Conservation (phyloP, 2,113 vertebrate species). For the Cryptomyrus ogoouensis region DNA sequence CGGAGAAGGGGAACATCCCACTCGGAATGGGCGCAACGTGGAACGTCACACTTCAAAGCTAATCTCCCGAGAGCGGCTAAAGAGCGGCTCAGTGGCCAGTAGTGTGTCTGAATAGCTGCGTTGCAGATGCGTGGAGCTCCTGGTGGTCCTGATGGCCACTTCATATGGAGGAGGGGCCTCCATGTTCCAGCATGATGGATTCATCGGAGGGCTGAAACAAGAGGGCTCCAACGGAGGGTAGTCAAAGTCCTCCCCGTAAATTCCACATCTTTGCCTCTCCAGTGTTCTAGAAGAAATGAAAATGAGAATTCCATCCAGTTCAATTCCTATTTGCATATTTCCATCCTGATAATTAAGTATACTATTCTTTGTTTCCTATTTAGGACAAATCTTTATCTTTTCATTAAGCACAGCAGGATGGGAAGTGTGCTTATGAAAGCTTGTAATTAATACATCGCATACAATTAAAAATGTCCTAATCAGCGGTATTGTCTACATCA, state of each 20-base stretch:
- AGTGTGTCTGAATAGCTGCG: conserved; percentile 67
- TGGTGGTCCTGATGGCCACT: conserved; percentile 67
- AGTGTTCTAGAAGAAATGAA: conserved; percentile 41
- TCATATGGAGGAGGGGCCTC: conserved; percentile 69
- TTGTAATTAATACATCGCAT: not conserved
- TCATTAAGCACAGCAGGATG: not conserved
- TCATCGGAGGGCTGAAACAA: conserved; percentile 56
- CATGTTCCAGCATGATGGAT: conserved; percentile 55
- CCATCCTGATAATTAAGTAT: not conserved
- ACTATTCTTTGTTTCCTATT: not conserved
- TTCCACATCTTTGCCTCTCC: conserved; percentile 48
- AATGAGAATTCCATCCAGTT: not conserved
- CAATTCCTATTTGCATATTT: not conserved
- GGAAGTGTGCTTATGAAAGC: not conserved
- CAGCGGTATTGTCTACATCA: not conserved
- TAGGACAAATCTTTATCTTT: not conserved
- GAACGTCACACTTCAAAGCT: conserved; percentile 65
- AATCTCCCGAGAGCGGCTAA: conserved; percentile 64
- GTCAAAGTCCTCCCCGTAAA: conserved; percentile 59
- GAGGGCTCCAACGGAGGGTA: conserved; percentile 63
- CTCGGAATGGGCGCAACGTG: not conserved
- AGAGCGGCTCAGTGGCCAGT: conserved; percentile 60
- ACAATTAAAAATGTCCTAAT: not conserved
- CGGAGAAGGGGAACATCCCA: not conserved
- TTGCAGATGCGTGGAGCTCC: conserved; percentile 66